Percentiles rank a stretch among this genome's conserved stretches.
Evolutionary conservation across 2,797 vertebrate genomes (phyloP).

Genomic region (Philypnodon macrostomus): DNA sequence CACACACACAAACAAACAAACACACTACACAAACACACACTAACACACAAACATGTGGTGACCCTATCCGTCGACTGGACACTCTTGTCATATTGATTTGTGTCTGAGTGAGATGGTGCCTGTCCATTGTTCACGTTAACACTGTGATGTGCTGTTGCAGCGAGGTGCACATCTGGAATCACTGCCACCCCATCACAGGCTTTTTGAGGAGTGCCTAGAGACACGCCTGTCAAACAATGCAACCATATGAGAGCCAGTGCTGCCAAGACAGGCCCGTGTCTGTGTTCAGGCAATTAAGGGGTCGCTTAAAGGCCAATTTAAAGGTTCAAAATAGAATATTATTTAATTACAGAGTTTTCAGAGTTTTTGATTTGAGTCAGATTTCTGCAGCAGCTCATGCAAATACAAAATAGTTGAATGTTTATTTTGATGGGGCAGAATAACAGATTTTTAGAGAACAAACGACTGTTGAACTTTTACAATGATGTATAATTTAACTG

Average conservation of each 20-base stretch:
- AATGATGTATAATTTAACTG: too few species aligned
- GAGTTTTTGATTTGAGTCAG: too few species aligned
- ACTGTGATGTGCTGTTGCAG: slow-evolving; percentile 39
- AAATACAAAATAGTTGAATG: too few species aligned
- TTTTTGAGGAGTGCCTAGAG: slow-evolving; percentile 58
- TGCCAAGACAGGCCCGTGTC: slow-evolving; percentile 38
- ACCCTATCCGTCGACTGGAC: slow-evolving; percentile 39
- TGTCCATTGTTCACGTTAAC: slow-evolving; percentile 43
- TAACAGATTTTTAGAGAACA: too few species aligned
- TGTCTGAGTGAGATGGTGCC: slow-evolving; percentile 23
- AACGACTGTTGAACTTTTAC: too few species aligned
- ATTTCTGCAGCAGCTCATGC: too few species aligned
- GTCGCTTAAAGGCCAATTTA: not conserved
- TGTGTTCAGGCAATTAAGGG: slow-evolving; percentile 12
- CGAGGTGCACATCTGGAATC: slow-evolving; percentile 74
- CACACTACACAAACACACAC: too few species aligned
- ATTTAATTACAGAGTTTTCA: too few species aligned
- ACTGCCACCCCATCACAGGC: slow-evolving; percentile 50
- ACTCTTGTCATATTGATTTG: slow-evolving; percentile 16
- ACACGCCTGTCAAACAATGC: slow-evolving; percentile 63
- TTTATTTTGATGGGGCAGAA: too few species aligned
- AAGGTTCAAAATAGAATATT: not conserved
- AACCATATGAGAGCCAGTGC: slow-evolving; percentile 42
- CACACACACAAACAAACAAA: too few species aligned
- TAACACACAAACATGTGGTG: too few species aligned